Conservation (phyloP, 2,113 vertebrate genomes). For the Leucopternis melanops region DNA sequence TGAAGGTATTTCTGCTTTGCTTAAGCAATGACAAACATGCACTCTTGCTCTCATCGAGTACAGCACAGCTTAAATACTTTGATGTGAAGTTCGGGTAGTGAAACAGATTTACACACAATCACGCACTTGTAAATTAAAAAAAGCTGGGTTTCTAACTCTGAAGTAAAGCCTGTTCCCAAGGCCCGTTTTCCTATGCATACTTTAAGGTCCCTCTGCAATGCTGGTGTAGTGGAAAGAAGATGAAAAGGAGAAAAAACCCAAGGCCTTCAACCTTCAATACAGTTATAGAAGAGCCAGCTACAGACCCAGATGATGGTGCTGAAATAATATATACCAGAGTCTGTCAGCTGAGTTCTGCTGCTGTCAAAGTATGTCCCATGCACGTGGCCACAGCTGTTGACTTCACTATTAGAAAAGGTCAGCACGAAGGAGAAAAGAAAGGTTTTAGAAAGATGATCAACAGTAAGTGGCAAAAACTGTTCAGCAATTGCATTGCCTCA, state of each 20-base stretch:
- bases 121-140: neutral
- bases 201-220: neutral
- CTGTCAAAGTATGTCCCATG: neutral
- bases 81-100: neutral
- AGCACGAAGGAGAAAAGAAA: neutral
- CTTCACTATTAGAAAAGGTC: neutral
- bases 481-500: neutral
- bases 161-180: neutral
- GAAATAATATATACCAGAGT: conserved; percentile 28
- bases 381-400: neutral
- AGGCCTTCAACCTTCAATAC: neutral
- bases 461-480: neutral
- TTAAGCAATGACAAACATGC: neutral
- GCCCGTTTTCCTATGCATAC: neutral
- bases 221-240: neutral
- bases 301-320: neutral
- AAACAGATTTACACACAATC: neutral
- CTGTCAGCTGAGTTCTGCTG: conserved; percentile 3
- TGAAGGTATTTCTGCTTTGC: neutral
- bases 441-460: neutral
- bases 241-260: neutral
- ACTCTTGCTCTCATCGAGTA: neutral
- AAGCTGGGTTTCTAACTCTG: neutral
- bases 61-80: neutral
- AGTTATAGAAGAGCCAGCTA: neutral